phyloP scores from a whole-genome alignment of 1,140 invertebrate genomes.

The Papilio glaucus region DNA sequence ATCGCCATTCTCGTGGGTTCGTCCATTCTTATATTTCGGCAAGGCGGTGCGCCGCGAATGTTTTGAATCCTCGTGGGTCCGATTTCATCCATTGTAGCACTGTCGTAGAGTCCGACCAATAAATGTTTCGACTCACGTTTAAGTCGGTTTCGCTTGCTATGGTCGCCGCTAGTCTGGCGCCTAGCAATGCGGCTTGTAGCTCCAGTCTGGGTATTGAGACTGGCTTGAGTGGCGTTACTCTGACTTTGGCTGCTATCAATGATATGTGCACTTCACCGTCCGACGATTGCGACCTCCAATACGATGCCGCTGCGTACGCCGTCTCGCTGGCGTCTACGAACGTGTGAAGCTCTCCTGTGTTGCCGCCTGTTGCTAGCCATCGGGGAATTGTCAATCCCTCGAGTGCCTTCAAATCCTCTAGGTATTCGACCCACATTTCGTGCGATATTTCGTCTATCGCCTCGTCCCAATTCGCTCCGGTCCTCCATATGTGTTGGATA shows the following conservation, averaged over 20 bases:
- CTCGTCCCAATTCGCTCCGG: constrained; percentile 62
- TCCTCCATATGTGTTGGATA: constrained; percentile 62
- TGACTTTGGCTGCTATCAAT: constrained; percentile 42
- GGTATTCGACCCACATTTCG: constrained; percentile 13
- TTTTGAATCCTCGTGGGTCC: constrained; percentile 46
- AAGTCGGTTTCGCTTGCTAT: constrained; percentile 36
- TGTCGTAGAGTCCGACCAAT: constrained; percentile 45
- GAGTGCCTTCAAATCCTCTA: constrained; percentile 25
- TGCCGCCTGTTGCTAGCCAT: constrained; percentile 24
- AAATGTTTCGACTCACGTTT: constrained; percentile 21
- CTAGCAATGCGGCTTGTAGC: constrained; percentile 44
- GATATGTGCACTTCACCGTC: constrained; percentile 2
- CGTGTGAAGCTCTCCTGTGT: constrained; percentile 45
- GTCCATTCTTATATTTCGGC: constrained; percentile 56
- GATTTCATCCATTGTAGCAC: constrained; percentile 44
- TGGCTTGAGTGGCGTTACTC: constrained; percentile 43
- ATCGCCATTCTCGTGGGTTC: constrained; percentile 48
- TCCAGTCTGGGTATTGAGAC: constrained; percentile 43
- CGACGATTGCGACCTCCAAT: constrained; percentile 27
- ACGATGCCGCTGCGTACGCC: constrained; percentile 43
- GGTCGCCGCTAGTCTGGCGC: constrained; percentile 19
- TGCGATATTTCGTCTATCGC: constrained; percentile 1
- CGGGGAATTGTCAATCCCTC: constrained; percentile 30
- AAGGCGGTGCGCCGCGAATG: constrained; percentile 65
- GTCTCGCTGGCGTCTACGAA: constrained; percentile 47